These are phyloP conservation scores for Macrosteles quadrilineatus DNA, from an alignment of 1,140 invertebrate species.

Conservation along the genomic window DNA sequence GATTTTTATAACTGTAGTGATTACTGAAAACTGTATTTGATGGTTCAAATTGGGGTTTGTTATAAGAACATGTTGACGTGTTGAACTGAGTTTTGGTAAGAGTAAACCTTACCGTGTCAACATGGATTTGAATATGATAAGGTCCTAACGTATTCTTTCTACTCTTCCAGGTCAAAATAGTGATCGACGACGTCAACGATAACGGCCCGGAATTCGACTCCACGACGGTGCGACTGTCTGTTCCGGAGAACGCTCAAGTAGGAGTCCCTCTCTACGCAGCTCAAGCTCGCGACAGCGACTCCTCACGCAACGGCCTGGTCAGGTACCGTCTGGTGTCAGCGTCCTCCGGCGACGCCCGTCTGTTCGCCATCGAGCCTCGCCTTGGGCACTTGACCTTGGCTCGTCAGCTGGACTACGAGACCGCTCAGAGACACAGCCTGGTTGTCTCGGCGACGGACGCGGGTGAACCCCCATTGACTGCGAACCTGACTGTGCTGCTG, in stretches of 20 bases:
- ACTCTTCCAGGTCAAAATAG: slow-evolving; percentile 77
- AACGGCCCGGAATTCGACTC: slow-evolving; percentile 87
- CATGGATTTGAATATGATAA: not conserved
- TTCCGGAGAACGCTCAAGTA: slow-evolving; percentile 83
- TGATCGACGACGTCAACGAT: slow-evolving; percentile 91
- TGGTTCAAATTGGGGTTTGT: not conserved
- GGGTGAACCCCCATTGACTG: slow-evolving; percentile 68
- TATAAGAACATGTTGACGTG: not conserved
- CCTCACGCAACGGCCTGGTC: slow-evolving; percentile 72
- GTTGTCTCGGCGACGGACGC: slow-evolving; percentile 80
- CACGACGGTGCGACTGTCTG: slow-evolving; percentile 75
- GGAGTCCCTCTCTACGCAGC: slow-evolving; percentile 82
- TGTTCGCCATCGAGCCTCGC: slow-evolving; percentile 69
- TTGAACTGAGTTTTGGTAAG: too few relatives aligned
- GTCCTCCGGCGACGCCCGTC: slow-evolving; percentile 44
- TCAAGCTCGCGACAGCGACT: slow-evolving; percentile 81
- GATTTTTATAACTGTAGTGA: too few relatives aligned
- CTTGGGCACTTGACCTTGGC: slow-evolving; percentile 68
- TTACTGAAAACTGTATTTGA: too few relatives aligned
- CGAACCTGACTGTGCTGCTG: slow-evolving; percentile 81
- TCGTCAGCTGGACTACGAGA: slow-evolving; percentile 84
- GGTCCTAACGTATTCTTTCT: not conserved
- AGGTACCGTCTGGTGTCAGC: slow-evolving; percentile 68
- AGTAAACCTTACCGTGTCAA: not conserved
- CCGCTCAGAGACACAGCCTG: slow-evolving; percentile 76